Conservation (phyloP, 1,140 invertebrate species). For the Dysdera silvatica region DNA sequence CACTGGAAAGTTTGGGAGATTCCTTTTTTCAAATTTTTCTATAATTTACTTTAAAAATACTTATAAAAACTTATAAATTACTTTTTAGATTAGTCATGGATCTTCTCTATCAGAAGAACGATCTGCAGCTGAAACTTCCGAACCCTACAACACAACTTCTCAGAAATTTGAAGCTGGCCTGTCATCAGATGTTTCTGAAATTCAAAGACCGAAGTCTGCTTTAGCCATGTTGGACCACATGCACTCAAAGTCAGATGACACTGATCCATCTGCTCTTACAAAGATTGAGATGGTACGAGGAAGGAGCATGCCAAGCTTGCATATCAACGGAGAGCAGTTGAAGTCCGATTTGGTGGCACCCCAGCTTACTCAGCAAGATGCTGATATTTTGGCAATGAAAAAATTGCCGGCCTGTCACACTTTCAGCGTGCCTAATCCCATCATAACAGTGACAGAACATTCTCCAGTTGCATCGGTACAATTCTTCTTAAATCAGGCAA, state of each 20-base stretch:
- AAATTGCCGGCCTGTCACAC: constrained; percentile 28
- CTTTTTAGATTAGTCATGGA: no score
- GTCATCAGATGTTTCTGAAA: constrained; percentile 23
- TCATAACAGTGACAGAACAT: constrained; percentile 92
- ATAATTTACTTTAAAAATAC: no score
- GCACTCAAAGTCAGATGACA: constrained; percentile 27
- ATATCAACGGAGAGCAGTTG: constrained; percentile 24
- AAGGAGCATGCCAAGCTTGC: constrained; percentile 86
- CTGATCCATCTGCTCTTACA: constrained; percentile 9
- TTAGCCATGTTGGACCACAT: constrained; percentile 51
- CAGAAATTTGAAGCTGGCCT: constrained; percentile 16
- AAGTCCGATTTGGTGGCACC: constrained; percentile 16
- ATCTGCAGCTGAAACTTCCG: constrained; percentile 29
- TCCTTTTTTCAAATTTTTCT: no score
- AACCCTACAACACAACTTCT: constrained; percentile 9
- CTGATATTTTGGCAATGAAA: constrained; percentile 11
- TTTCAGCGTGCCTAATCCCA: constrained; percentile 61
- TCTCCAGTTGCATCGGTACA: constrained; percentile 54
- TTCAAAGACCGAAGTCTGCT: constrained; percentile 55
- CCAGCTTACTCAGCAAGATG: background rate
- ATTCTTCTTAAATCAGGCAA: constrained; percentile 37
- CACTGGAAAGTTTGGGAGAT: no score
- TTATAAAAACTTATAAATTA: no score
- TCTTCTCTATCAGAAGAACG: constrained; percentile 34
- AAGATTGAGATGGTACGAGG: constrained; percentile 62